Evolutionary conservation across 1,140 invertebrate species (phyloP), one percentile per base, ranked within the genome.

Genomic region (Druon quercuslanigerum): DNA sequence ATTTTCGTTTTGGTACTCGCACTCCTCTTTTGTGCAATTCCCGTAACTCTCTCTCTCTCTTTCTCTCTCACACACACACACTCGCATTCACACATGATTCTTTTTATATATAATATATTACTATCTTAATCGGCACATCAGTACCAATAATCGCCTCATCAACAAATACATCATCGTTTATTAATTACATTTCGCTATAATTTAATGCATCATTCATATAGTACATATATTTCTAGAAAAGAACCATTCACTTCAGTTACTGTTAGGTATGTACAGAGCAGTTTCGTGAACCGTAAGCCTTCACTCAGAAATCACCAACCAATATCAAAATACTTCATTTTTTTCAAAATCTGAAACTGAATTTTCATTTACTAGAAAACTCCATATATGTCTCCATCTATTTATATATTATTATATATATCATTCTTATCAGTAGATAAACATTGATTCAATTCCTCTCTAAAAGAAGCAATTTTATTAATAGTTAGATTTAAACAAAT

Each of bases 241-340:
- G 56, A 78, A 73, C 51, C 77, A 79, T 71, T 76, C 33, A 74
- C 19, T 75, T 71, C 71, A 79, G 79, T 80, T 78, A 79, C 82
- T 73, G 20, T 79, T 82, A 84, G 50, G 66, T 89, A 89, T 88
- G 79, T 87, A 87, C 86, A 88, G 78, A 85, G 84, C 83, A 87
- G 82, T 83, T 83, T 77, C 77, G 72, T 74, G 60, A 82, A 79
- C 75, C 77, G 80, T 82, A 77, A 84, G 80, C 76, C 81, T 83
- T 83, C 73, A 81, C 83, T 84, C 76, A 72, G 9, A 40, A 75
- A 71, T 77, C 25, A 12, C 57, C 57, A 66, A 16, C 40, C 57
- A 66, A 66, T 25, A 60, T 60, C 56, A 60, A 60, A 60, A 14
- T 82, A 76, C 57, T 66, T 13, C 52, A 56, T 78, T 73, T 72